Base-by-base conservation (phyloP, 2,797 vertebrate species). In the Salarias fasciatus region DNA sequence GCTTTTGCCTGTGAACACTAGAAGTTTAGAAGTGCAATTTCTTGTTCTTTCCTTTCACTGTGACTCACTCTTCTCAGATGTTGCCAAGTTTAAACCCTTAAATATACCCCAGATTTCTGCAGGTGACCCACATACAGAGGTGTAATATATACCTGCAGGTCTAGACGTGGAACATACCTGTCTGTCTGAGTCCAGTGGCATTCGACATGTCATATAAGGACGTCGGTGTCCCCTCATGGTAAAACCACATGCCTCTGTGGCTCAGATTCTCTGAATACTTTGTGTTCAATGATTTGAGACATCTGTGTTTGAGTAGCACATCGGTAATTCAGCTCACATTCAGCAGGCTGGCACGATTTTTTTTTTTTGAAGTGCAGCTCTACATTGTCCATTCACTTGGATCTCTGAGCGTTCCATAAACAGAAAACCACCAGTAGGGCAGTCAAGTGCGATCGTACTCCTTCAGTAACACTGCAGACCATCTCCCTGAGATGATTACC, bases 221-320 rank as follows among this genome's bases (percentile, higher is more conserved):
- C 77, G 77, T 80, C 30, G 73, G 18, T 68, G 70, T 81, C 57
- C 52, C 77, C 63, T 87, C 72, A 85, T 77, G 73, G 77, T 71
- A 73, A 90, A 86, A 83, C 49, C 77, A 29, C 43, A 71, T 80
- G 74, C 53, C 57, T 43, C 28, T 66, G 53, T 63, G 72, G 65
- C 62, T 74, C 60, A 71, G 58, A 88, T 86, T 82, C 55, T 80
- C 61, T 56, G 37, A 85, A 89, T 87, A 80, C 50, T 80, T 86
- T 65, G 63, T 73, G 11, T 67, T 75, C 65, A 56, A 56, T 49
- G 57, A 75, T 73, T 63, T 67, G 43, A 80, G 73, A 86, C 87
- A 85, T 88, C 82, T 90, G 86, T 85, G 83, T 79, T 90, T 85
- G 81, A 79, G 78, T 55, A 36, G 66, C 2, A 11, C 66, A 37